These are phyloP conservation scores for Sinopyrophorus schimmeli DNA, from an alignment of 2,888 invertebrate genomes.

Conservation along the genomic window DNA sequence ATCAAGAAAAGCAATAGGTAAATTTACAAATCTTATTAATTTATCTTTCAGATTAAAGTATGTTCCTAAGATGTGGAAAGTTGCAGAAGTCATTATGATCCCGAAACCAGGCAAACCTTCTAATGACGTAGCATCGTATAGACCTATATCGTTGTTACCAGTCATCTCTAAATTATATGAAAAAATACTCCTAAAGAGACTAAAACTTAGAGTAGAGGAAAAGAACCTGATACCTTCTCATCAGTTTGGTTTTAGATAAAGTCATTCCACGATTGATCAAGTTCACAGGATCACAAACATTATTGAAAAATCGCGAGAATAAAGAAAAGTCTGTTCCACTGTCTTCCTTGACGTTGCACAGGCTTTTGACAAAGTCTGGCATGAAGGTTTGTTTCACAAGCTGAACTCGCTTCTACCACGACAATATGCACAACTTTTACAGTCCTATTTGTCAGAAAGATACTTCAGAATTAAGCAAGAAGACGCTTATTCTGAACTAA, in stretches of 20 bases:
- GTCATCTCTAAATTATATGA: slow-evolving; percentile 1
- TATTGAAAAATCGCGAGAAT: slow-evolving; percentile 15
- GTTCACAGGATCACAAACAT: slow-evolving; percentile 2
- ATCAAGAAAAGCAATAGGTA: slow-evolving; percentile 8
- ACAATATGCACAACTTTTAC: slow-evolving; percentile 1
- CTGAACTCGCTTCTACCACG: not conserved
- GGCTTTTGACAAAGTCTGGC: slow-evolving; percentile 10
- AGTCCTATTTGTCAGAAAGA: slow-evolving; percentile 1
- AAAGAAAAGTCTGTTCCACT: slow-evolving; percentile 7
- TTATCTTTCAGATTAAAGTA: slow-evolving; percentile 10
- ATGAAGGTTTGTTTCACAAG: slow-evolving; percentile 1
- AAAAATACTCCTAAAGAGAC: slow-evolving; percentile 14
- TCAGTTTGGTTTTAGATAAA: slow-evolving; percentile 1
- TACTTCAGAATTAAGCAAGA: slow-evolving; percentile 11
- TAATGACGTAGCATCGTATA: slow-evolving; percentile 28
- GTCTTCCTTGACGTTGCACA: slow-evolving; percentile 1
- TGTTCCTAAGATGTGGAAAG: slow-evolving; percentile 27
- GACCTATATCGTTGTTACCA: slow-evolving; percentile 21
- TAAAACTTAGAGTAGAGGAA: slow-evolving; percentile 1
- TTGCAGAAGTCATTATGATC: slow-evolving; percentile 14
- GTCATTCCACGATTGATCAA: slow-evolving; percentile 3
- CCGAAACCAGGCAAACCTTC: slow-evolving; percentile 8
- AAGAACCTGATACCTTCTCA: not conserved
- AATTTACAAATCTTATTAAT: slow-evolving; percentile 14
- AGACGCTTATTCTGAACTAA: slow-evolving; percentile 6